Base-by-base conservation (phyloP, 2,888 invertebrate genomes). In the Himalopsyche kuldschensis region DNA sequence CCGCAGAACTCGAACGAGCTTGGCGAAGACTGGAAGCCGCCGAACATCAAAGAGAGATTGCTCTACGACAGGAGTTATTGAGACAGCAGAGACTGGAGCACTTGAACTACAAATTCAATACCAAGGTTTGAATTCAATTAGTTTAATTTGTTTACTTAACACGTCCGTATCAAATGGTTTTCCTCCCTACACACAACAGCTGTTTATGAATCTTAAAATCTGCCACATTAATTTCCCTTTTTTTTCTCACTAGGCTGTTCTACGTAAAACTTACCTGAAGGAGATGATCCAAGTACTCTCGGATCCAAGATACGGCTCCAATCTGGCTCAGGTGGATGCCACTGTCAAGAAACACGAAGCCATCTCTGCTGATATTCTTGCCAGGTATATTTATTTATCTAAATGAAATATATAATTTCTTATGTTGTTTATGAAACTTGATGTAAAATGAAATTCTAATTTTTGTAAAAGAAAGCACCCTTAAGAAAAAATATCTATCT, bases 321-420 rank as follows among this genome's bases (percentile, higher is more conserved):
- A 96, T 91, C 91, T 98, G 87, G 94, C 96, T 0, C 98, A 99
- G 89, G 98, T 99, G 0, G 99, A 99, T 89, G 99, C 99, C 1
- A 98, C 98, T 0, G 95, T 99, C 63, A 99, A 99, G 91, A 99
- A 99, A 89, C 99, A 99, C 89, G 99, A 99, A 90, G 99, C 99
- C 20, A 98, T 99, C 86, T 97, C 97, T 85, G 98, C 99, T 0
- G 99, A 99, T 89, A 99, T 99, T 82, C 91, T 98, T 81, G 97
- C 99, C 17, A 94, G 95, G 95, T 94, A 87, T 87, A 89, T 88
- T 81, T 46, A n/a, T n/a, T n/a, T n/a, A n/a, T 63, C 46, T 15
- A 24, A 6, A 63, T 8, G 20, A n/a, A 79, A 46, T 63, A 32
- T 79, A 4, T 47, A 47, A 31, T 30, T 75, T 27, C 30, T 27